A percentile compares a stretch with the other conserved stretches of the same genome.
Evolutionary conservation across 2,888 invertebrate species (phyloP).

Genomic region (Asteroscopus sphinx): DNA sequence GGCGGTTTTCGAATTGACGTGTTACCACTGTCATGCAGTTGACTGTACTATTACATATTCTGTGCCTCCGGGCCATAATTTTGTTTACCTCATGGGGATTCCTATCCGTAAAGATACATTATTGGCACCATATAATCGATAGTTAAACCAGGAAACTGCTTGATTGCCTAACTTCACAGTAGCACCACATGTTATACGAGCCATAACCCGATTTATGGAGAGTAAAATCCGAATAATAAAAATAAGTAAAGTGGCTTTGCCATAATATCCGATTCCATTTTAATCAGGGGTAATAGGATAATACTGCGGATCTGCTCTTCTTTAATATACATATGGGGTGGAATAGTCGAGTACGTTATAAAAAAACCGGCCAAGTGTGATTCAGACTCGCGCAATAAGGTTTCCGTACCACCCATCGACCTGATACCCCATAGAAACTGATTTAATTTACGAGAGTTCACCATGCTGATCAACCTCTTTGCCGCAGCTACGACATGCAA

Average conservation of each 20-base stretch:
- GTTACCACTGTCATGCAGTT: no score
- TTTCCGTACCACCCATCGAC: no score
- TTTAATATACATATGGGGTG: background rate
- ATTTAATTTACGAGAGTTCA: no score
- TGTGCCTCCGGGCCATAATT: background rate
- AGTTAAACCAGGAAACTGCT: background rate
- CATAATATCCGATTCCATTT: conserved; percentile 1
- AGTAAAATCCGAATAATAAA: conserved; percentile 22
- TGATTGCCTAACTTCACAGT: background rate
- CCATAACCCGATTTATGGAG: conserved; percentile 16
- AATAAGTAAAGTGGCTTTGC: conserved; percentile 1
- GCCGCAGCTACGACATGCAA: no score
- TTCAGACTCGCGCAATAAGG: no score
- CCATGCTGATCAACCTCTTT: no score
- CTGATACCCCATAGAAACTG: no score
- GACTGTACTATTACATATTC: no score
- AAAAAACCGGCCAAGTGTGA: no score
- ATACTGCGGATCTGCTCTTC: background rate
- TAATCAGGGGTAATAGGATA: conserved; percentile 10
- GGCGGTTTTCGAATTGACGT: no score
- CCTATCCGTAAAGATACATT: conserved; percentile 8
- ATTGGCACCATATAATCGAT: conserved; percentile 2
- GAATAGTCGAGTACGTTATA: no score
- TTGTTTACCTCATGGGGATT: background rate
- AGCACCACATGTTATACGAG: conserved; percentile 1